A percentile compares a stretch with the other conserved stretches of the same genome.
These are phyloP conservation scores for Drosophila rufa DNA, from an alignment of 1,140 invertebrate genomes.

Conservation along the genomic window DNA sequence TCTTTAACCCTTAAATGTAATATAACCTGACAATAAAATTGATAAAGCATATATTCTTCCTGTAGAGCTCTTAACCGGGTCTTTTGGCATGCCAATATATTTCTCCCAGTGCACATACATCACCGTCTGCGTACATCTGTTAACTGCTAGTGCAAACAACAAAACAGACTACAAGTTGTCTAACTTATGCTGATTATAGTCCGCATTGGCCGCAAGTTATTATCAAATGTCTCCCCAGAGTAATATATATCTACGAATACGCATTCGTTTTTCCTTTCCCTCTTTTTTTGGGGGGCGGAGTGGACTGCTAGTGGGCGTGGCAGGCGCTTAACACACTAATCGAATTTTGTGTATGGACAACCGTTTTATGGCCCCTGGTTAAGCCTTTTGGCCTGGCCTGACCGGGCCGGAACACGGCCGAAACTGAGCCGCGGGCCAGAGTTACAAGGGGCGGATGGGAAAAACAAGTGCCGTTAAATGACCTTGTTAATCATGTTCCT, in stretches of 20 bases:
- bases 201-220: slow-evolving; percentile 77
- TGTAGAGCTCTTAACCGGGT: not conserved
- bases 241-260: slow-evolving; percentile 67
- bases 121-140: slow-evolving; percentile 10
- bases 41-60: not conserved
- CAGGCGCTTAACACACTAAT: slow-evolving; percentile 74
- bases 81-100: too few relatives aligned
- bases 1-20: too few relatives aligned
- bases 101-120: slow-evolving; percentile 15
- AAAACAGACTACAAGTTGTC: slow-evolving; percentile 56
- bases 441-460: slow-evolving; percentile 6
- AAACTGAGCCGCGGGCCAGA: slow-evolving; percentile 16
- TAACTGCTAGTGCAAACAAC: slow-evolving; percentile 48
- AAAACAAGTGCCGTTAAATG: slow-evolving; percentile 76
- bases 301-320: slow-evolving; percentile 44
- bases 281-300: slow-evolving; percentile 3
- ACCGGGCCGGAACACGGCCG: slow-evolving; percentile 29
- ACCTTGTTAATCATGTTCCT: slow-evolving; percentile 81
- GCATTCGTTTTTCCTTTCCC: not conserved
- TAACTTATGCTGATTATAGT: slow-evolving; percentile 81
- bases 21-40: too few relatives aligned
- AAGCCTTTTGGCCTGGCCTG: slow-evolving; percentile 58
- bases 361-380: slow-evolving; percentile 33
- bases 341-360: slow-evolving; percentile 60
- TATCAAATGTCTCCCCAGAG: slow-evolving; percentile 81